These are phyloP conservation scores for Acronicta alni DNA, from an alignment of 2,888 invertebrate species.

Conservation along the genomic window DNA sequence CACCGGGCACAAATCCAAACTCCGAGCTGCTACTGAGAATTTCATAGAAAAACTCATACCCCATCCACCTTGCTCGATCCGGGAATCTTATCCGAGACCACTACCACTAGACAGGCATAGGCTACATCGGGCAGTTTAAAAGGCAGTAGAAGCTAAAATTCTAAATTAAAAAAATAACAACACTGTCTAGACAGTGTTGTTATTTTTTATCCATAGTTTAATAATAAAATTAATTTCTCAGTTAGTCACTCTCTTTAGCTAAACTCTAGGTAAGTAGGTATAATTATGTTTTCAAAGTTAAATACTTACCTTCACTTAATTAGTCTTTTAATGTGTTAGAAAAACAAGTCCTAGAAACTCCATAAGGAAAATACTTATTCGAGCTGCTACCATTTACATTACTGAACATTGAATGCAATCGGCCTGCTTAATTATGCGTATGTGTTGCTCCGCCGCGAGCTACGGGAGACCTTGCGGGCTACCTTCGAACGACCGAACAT, in stretches of 20 bases:
- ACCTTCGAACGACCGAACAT: constrained; percentile 37
- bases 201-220: background rate
- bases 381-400: constrained; percentile 32
- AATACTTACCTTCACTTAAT: constrained; percentile 7
- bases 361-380: constrained; percentile 40
- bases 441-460: constrained; percentile 42
- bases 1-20: too few species aligned
- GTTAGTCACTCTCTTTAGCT: background rate
- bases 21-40: too few species aligned
- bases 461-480: constrained; percentile 53
- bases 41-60: too few species aligned
- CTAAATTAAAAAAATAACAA: too few species aligned
- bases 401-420: constrained; percentile 22
- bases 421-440: constrained; percentile 49
- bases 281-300: constrained; percentile 3
- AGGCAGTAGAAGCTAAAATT: too few species aligned
- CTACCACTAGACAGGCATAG: too few species aligned
- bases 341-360: constrained; percentile 33
- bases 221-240: constrained; percentile 14
- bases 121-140: too few species aligned
- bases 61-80: too few species aligned
- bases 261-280: background rate
- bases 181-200: too few species aligned
- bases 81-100: too few species aligned
- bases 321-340: constrained; percentile 14